Conservation (phyloP, 2,888 invertebrate species). For the Hemithea aestivaria region DNA sequence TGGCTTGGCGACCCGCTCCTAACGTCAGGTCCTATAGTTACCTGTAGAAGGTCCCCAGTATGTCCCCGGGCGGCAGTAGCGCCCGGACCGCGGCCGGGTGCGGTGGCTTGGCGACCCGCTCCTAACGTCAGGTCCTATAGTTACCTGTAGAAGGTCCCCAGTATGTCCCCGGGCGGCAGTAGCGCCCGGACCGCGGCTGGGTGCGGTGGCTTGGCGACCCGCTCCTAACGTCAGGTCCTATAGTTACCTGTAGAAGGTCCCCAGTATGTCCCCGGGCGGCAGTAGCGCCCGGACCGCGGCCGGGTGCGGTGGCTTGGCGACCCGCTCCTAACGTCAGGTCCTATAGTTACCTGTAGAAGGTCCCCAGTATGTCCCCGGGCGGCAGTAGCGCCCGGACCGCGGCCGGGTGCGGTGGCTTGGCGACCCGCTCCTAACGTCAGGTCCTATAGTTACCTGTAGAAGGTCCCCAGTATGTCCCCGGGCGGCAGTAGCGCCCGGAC, state of each 20-base stretch:
- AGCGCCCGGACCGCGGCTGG: conserved; percentile 63
- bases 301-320: conserved; percentile 58
- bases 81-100: conserved; percentile 64
- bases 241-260: too few species aligned
- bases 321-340: too few species aligned
- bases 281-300: conserved; percentile 64
- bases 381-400: conserved; percentile 63
- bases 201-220: conserved; percentile 69
- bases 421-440: conserved; percentile 83
- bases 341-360: too few species aligned
- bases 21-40: too few species aligned
- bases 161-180: conserved; percentile 64
- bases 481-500: conserved; percentile 65
- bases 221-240: too few species aligned
- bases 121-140: too few species aligned
- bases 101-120: conserved; percentile 76
- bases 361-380: conserved; percentile 57
- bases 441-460: too few species aligned
- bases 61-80: conserved; percentile 63
- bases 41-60: conserved; percentile 54
- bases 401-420: conserved; percentile 53
- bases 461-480: conserved; percentile 55
- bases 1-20: conserved; percentile 76
- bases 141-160: conserved; percentile 52
- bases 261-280: conserved; percentile 61